phyloP scores from a whole-genome alignment of 64 coral and sea anemone genomes.

The Pocillopora damicornis region DNA sequence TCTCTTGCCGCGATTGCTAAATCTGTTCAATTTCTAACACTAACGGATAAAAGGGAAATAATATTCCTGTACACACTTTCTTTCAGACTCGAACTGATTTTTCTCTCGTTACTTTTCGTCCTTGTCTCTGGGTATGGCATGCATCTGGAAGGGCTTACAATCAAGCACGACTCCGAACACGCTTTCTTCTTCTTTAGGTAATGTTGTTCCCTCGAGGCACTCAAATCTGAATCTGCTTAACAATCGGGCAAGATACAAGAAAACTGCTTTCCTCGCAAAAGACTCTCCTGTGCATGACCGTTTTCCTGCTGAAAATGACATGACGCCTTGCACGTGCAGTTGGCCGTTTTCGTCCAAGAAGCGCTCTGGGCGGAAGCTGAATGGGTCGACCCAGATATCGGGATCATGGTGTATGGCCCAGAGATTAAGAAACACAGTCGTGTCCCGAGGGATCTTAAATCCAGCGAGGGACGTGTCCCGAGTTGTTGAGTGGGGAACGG shows the following conservation, averaged over 20 bases:
- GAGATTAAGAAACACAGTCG: conserved; percentile 43
- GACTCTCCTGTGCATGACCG: conserved; percentile 50
- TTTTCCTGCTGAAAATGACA: conserved; percentile 46
- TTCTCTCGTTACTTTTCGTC: too few relatives aligned
- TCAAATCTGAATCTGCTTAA: conserved; percentile 52
- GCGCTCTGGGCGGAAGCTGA: conserved; percentile 45
- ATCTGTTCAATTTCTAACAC: too few relatives aligned
- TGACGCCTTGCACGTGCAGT: not conserved
- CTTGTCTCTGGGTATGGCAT: not conserved
- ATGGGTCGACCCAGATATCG: conserved; percentile 37
- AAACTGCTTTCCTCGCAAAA: conserved; percentile 38
- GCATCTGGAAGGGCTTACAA: not conserved
- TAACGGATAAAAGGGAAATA: too few relatives aligned
- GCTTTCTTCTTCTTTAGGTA: conserved; percentile 1
- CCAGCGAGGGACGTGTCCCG: conserved; percentile 43
- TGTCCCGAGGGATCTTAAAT: conserved; percentile 42
- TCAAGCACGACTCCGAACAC: not conserved
- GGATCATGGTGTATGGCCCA: conserved; percentile 61
- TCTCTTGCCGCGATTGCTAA: too few relatives aligned
- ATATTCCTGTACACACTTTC: too few relatives aligned
- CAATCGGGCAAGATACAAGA: conserved; percentile 46
- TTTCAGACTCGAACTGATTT: too few relatives aligned
- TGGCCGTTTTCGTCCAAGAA: conserved; percentile 56
- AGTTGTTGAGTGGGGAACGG: conserved; percentile 29
- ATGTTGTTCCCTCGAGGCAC: conserved; percentile 3